Base-by-base conservation (phyloP, 2,797 vertebrate species). In the Parauchenoglanis ngamensis region DNA sequence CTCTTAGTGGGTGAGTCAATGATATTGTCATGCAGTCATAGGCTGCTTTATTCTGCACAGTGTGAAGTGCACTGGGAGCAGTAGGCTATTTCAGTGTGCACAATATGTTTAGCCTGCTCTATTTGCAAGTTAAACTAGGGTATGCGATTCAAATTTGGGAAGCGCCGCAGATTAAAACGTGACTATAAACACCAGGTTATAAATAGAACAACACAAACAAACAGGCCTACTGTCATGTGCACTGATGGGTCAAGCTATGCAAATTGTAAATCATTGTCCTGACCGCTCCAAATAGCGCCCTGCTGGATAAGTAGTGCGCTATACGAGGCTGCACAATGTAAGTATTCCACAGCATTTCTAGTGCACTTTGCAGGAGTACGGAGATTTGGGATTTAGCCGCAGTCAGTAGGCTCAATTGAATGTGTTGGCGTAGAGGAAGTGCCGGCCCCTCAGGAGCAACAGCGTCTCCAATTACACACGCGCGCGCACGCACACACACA, bases 361-460 rank as follows among this genome's bases (percentile, higher is more conserved):
- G 79, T 81, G 79, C 59, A n/a, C 40, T 81, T 81, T 17, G 35
- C n/a, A 81, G 23, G 57, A 59, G 35, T 25, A 80, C 35, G 35
- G 79, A 23, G 1, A 40, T 46, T 81, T 46, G 79, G 79, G 57
- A 81, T 81, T 46, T 63, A 13, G 79, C 79, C 40, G 59, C 57
- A 81, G 79, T 25, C 13, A 61, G 57, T 81, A 63, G 88, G 88
- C 40, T 40, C 84, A 28, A 70, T 80, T 92, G 92, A 92, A 92
- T 91, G 91, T 40, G 85, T 83, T 92, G 92, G 91, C 91, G 92
- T 90, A 86, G 73, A 87, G 80, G 89, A 90, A 90, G 87, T 90
- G 61, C 88, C 90, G 85, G 46, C 89, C 87, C 40, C 86, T 40
- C 11, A 7, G 4, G 11, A 31, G 12, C 12, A 46, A 70, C 61